phyloP scores from a whole-genome alignment of 2,797 vertebrate species.

The Phyllotis vaccarum region DNA sequence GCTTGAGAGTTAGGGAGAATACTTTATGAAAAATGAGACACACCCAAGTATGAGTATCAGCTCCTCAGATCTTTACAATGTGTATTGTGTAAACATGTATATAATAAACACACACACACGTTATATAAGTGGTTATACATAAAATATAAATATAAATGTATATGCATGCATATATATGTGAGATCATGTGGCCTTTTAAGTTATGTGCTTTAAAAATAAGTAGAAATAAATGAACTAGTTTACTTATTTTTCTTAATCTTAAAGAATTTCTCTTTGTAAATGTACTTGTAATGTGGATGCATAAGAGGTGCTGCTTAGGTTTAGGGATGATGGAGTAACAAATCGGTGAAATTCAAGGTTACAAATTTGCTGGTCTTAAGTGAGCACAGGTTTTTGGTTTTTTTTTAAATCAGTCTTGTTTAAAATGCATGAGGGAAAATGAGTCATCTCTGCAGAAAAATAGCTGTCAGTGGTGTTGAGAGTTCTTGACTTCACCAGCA shows the following conservation, averaged over 20 bases:
- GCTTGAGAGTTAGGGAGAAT: neutral
- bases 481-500: neutral
- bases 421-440: neutral
- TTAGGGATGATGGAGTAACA: neutral
- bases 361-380: neutral
- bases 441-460: neutral
- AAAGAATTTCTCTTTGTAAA: neutral
- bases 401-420: neutral
- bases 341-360: neutral
- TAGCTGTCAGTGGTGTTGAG: neutral
- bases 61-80: neutral
- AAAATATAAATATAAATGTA: neutral
- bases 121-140: neutral
- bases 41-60: neutral
- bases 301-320: neutral
- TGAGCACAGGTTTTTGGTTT: neutral
- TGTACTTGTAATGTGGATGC: neutral
- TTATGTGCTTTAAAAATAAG: neutral
- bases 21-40: neutral
- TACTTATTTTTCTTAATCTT: neutral
- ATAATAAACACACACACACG: neutral
- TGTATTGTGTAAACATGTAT: neutral
- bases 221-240: neutral
- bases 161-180: neutral
- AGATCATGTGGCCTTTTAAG: neutral